Evolutionary conservation across 2,888 invertebrate species (phyloP).

Genomic region (Stenichneumon culpator): DNA sequence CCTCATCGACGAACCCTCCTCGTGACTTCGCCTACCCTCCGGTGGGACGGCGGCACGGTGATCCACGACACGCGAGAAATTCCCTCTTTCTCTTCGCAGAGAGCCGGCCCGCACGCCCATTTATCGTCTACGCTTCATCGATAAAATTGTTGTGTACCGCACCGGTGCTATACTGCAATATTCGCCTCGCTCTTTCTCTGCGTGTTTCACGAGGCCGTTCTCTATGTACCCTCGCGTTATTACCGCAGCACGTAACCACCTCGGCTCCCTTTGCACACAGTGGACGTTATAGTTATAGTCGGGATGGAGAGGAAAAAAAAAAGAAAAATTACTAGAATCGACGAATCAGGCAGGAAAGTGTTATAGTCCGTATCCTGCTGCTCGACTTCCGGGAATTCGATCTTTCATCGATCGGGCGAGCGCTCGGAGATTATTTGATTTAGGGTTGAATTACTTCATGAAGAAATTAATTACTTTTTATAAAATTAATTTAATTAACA

Average conservation of each 20-base stretch:
- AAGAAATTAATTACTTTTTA: neutral
- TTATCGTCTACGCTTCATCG: conserved; percentile 59
- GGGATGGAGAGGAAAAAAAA: neutral
- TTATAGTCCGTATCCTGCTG: conserved; percentile 7
- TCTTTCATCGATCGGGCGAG: neutral
- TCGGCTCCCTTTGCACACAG: neutral
- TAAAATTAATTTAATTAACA: neutral
- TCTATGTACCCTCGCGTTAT: conserved; percentile 16
- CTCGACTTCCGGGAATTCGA: conserved; percentile 35
- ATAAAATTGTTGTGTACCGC: conserved; percentile 39
- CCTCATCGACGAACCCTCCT: conserved; percentile 26
- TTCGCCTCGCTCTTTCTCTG: conserved; percentile 12
- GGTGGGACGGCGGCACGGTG: neutral
- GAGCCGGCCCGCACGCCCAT: conserved; percentile 35
- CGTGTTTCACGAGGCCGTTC: conserved; percentile 36
- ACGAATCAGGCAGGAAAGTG: neutral
- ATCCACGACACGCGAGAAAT: conserved; percentile 51
- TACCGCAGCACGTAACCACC: conserved; percentile 5
- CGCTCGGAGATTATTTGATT: neutral
- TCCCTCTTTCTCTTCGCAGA: neutral
- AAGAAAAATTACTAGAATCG: neutral
- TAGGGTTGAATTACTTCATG: neutral
- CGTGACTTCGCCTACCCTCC: conserved; percentile 41
- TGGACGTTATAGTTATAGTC: neutral
- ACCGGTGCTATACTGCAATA: conserved; percentile 3